Conservation (phyloP, 2,888 invertebrate genomes). For the Dorcus parallelipipedus region DNA sequence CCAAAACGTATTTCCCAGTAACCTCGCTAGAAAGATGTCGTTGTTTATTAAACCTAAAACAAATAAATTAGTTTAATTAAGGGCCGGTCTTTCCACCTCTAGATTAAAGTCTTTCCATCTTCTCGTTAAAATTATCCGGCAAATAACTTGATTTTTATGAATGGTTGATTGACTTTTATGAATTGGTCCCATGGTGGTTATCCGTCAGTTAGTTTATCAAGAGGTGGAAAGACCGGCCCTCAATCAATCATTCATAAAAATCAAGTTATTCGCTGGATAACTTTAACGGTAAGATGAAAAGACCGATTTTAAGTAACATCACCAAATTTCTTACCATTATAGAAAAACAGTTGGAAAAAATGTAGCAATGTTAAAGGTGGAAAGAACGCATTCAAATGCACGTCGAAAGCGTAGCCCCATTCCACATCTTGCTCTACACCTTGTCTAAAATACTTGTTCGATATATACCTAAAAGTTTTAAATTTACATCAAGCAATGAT, state of each 20-base stretch:
- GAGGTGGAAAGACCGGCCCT: no score
- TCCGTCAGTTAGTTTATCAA: no score
- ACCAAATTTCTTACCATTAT: slow-evolving; percentile 61
- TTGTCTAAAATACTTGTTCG: slow-evolving; percentile 75
- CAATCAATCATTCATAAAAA: no score
- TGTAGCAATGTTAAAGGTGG: slow-evolving; percentile 93
- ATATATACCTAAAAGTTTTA: slow-evolving; percentile 63
- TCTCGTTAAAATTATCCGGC: no score
- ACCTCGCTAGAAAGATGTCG: slow-evolving; percentile 72
- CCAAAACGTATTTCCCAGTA: slow-evolving; percentile 93
- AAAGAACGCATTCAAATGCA: slow-evolving; percentile 97
- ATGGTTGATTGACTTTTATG: no score
- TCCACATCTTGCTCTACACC: slow-evolving; percentile 78
- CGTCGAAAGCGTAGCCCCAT: slow-evolving; percentile 98
- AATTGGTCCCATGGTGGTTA: no score
- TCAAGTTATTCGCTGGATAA: no score
- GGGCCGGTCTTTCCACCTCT: no score
- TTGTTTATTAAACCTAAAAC: slow-evolving; percentile 63
- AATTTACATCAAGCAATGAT: not conserved
- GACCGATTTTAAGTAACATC: slow-evolving; percentile 6
- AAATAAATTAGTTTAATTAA: slow-evolving; percentile 20
- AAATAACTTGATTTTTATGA: no score
- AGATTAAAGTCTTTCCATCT: no score
- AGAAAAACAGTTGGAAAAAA: slow-evolving; percentile 86
- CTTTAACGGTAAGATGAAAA: no score